Evolutionary conservation across 2,888 invertebrate genomes (phyloP), one percentile per base, ranked within the genome.

Genomic region (Cybosia mesomella): DNA sequence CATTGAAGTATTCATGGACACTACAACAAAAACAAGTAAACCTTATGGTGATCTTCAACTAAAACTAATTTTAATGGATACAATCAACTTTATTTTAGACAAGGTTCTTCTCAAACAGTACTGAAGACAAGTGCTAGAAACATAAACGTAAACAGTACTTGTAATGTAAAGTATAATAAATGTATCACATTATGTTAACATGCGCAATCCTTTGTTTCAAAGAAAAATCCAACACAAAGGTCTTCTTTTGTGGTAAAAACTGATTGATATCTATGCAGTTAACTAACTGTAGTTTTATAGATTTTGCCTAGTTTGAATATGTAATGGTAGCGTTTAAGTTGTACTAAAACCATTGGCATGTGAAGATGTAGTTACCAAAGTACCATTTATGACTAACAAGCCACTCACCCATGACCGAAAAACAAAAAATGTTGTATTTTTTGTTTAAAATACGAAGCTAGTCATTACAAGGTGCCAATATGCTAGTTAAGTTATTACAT

Each of bases 401-500:
- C 75, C 79, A 82, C 82, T 85, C 82, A 84, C 78, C 86, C 87
- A 81, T 83, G 79, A 84, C 83, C 75, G 69, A 66, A 68, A 61
- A n/a, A 34, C 71, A 66, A 76, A 83, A 81, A 79, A 82, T n/a
- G n/a, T 70, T 72, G 28, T 53, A 72, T 80, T 85, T 79, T 83
- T 84, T 81, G 75, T 81, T 83, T 77, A 77, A 82, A 72, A 72
- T 72, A 71, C 64, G 71, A 71, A 81, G 73, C 70, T 72, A 71
- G 72, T 80, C 67, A 85, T 87, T 87, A 87, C 66, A 64, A 76
- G 70, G 79, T 79, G 76, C 77, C 66, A 70, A 78, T 71, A 80
- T 75, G 79, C 76, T 79, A 83, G 83, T 85, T 84, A 86, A 84
- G 85, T 84, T 71, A 84, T 86, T 85, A 85, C 80, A 75, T 68